Conservation (phyloP, 2,888 invertebrate species). For the Psylliodes chrysocephalus region DNA sequence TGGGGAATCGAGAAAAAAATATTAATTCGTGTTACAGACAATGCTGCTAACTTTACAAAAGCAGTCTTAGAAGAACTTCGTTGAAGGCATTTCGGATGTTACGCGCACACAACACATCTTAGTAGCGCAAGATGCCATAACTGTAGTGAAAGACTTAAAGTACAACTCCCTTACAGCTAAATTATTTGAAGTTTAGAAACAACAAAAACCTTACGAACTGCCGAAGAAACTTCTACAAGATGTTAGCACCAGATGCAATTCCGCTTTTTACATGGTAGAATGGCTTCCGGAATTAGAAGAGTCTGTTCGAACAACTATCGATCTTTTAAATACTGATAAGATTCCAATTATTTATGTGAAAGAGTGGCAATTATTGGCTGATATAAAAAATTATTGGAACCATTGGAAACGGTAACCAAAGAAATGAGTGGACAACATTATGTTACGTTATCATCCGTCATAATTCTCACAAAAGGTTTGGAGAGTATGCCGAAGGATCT, state of each 20-base stretch:
- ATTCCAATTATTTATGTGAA: not conserved
- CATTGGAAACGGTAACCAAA: conserved; percentile 44
- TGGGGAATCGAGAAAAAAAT: conserved; percentile 43
- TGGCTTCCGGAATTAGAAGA: conserved; percentile 39
- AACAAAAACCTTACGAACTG: conserved; percentile 11
- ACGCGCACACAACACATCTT: conserved; percentile 47
- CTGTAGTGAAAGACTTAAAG: conserved; percentile 36
- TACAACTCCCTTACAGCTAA: conserved; percentile 27
- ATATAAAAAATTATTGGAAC: conserved; percentile 44
- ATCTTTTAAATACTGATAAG: conserved; percentile 20
- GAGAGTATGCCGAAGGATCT: conserved; percentile 15
- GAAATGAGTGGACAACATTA: conserved; percentile 42
- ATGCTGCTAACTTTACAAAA: conserved; percentile 46
- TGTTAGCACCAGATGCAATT: conserved; percentile 45
- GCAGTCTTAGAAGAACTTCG: conserved; percentile 34
- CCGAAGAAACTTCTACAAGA: conserved; percentile 39
- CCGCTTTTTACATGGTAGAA: conserved; percentile 47
- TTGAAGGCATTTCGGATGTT: conserved; percentile 45
- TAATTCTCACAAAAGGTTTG: conserved; percentile 43
- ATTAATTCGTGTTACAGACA: conserved; percentile 44
- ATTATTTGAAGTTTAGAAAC: conserved; percentile 27
- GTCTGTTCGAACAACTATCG: conserved; percentile 40
- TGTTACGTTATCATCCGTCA: conserved; percentile 40
- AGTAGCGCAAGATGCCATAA: too few relatives aligned
- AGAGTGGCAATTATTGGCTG: conserved; percentile 38